Evolutionary conservation across 92 coral and sea anemone species (phyloP).

Genomic region (Desmophyllum pertusum): DNA sequence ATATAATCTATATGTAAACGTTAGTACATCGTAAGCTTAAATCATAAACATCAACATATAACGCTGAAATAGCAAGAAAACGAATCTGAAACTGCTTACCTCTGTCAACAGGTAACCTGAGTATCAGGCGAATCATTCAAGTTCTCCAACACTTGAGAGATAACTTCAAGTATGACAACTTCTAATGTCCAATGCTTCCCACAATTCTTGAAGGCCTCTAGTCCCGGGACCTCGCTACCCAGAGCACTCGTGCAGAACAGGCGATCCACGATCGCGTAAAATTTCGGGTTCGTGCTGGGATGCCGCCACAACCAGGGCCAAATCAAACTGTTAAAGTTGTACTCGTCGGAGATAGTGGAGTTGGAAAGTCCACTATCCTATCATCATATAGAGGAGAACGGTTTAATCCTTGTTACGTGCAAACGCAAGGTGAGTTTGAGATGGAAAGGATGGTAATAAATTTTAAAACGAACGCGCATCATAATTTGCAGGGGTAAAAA

Average conservation of each 20-base stretch:
- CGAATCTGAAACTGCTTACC: background rate
- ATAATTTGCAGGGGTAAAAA: background rate
- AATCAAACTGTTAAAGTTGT: constrained; percentile 63
- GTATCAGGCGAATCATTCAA: too few species aligned
- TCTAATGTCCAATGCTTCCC: background rate
- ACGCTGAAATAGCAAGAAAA: background rate
- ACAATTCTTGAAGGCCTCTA: background rate
- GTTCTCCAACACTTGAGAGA: too few species aligned
- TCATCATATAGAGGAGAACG: constrained; percentile 72
- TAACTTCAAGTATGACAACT: background rate
- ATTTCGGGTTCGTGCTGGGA: background rate
- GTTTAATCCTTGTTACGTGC: constrained; percentile 65
- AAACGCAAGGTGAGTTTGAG: constrained; percentile 83
- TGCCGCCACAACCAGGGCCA: constrained; percentile 4
- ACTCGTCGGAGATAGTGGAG: constrained; percentile 90
- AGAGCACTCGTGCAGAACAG: background rate
- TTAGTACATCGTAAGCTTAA: background rate
- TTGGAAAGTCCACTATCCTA: constrained; percentile 88
- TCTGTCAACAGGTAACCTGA: too few species aligned
- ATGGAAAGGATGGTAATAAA: constrained; percentile 4
- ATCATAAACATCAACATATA: background rate
- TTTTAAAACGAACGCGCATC: background rate
- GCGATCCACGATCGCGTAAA: background rate
- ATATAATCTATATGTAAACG: background rate
- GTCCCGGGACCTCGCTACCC: constrained; percentile 13